These are phyloP conservation scores for Acinonyx jubatus DNA, from an alignment of 2,113 vertebrate genomes.

Conservation along the genomic window DNA sequence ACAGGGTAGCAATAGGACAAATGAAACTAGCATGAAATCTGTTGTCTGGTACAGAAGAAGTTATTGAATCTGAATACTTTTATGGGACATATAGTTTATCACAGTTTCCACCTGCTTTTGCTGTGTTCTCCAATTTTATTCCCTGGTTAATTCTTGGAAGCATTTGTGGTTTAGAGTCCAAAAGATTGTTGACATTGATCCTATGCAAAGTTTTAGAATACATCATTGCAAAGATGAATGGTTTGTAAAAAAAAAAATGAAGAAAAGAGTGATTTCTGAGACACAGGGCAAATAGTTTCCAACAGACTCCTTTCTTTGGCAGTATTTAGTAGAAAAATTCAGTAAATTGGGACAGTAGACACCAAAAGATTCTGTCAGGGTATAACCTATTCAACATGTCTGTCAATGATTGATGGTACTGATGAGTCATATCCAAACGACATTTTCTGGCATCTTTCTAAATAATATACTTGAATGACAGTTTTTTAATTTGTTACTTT, in stretches of 20 bases:
- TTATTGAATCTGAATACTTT: not conserved
- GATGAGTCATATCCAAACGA: not conserved
- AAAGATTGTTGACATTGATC: not conserved
- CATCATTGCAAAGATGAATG: not conserved
- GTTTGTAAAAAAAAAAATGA: not conserved
- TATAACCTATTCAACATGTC: not conserved
- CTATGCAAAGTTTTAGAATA: not conserved
- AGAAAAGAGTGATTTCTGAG: not conserved
- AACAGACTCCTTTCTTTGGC: not conserved
- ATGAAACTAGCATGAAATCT: not conserved
- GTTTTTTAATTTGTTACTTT: not conserved
- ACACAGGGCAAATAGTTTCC: not conserved
- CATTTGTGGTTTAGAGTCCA: not conserved
- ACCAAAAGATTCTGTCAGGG: not conserved
- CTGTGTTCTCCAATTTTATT: not conserved
- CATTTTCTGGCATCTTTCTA: conserved; percentile 20
- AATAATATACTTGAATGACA: not conserved
- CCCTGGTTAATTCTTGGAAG: not conserved
- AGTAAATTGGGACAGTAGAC: not conserved
- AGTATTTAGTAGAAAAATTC: not conserved
- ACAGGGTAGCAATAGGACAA: not conserved
- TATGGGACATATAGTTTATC: not conserved
- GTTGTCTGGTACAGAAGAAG: not conserved
- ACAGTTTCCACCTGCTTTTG: not conserved
- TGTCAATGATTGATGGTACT: not conserved